Evolutionary conservation across 2,113 vertebrate species (phyloP).

Genomic region (Nanorana parkeri): DNA sequence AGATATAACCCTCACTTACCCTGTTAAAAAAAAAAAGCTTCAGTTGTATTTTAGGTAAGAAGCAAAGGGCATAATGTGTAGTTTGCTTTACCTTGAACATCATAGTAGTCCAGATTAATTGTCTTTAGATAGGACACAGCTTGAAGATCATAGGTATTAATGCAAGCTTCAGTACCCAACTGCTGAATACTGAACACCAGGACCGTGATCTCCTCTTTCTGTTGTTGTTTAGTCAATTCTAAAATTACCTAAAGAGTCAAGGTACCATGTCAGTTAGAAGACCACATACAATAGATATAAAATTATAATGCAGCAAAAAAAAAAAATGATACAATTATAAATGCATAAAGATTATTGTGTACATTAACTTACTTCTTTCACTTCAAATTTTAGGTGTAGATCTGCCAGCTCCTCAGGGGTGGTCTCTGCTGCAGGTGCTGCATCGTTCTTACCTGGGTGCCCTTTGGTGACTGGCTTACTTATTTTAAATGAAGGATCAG

Average conservation of each 20-base stretch:
- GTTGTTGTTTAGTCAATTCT: constrained; percentile 83
- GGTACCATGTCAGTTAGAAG: neutral
- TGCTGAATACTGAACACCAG: constrained; percentile 83
- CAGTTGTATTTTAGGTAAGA: too few species aligned
- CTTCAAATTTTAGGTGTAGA: constrained; percentile 90
- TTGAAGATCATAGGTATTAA: constrained; percentile 81
- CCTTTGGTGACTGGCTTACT: neutral
- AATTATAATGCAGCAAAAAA: too few species aligned
- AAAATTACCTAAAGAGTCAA: constrained; percentile 81
- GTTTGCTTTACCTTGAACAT: constrained; percentile 75
- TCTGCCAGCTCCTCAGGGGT: constrained; percentile 82
- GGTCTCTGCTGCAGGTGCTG: constrained; percentile 54
- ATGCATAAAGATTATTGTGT: too few species aligned
- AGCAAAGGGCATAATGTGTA: too few species aligned
- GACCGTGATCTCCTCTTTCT: constrained; percentile 79
- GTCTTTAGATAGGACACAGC: constrained; percentile 83
- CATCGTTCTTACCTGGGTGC: constrained; percentile 27
- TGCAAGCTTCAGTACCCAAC: constrained; percentile 86
- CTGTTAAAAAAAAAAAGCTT: too few species aligned
- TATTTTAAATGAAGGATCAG: constrained; percentile 26
- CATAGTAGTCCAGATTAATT: constrained; percentile 85
- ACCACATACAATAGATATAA: neutral
- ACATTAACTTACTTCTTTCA: constrained; percentile 78
- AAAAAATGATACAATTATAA: too few species aligned
- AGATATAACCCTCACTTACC: too few species aligned